These are phyloP conservation scores for Myotis daubentonii DNA, from an alignment of 2,797 vertebrate genomes.

Conservation along the genomic window DNA sequence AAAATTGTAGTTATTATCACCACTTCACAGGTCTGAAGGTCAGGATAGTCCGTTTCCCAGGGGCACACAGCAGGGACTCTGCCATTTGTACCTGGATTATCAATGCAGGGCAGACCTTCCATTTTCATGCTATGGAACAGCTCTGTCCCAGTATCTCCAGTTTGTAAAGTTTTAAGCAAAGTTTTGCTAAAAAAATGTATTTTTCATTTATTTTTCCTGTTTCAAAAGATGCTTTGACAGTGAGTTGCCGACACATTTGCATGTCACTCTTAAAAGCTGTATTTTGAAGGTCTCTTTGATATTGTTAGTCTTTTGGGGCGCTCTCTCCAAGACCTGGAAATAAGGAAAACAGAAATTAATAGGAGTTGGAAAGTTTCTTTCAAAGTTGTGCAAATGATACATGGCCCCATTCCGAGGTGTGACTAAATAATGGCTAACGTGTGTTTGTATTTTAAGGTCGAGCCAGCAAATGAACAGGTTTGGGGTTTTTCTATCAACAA, in stretches of 20 bases:
- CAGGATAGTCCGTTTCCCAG: fast-evolving
- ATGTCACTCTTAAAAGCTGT: neutral
- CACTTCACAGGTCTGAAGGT: neutral
- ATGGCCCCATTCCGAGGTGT: neutral
- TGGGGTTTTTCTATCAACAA: neutral
- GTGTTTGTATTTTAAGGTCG: neutral
- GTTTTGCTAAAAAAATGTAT: neutral
- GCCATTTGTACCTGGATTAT: neutral
- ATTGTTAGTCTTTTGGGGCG: neutral
- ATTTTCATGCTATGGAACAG: neutral
- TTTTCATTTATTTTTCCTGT: neutral
- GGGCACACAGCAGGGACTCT: neutral
- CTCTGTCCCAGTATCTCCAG: neutral
- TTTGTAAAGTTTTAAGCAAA: neutral
- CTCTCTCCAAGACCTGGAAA: neutral
- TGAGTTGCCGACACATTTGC: neutral
- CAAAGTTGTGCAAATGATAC: neutral
- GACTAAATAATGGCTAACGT: neutral
- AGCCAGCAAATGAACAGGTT: neutral
- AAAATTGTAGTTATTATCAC: too few relatives aligned
- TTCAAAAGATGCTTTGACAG: neutral
- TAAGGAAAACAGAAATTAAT: neutral
- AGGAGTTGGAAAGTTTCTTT: neutral
- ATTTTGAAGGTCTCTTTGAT: neutral
- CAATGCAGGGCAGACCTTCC: neutral